Evolutionary conservation across 2,113 vertebrate species (phyloP).

Genomic region (Vimba vimba): DNA sequence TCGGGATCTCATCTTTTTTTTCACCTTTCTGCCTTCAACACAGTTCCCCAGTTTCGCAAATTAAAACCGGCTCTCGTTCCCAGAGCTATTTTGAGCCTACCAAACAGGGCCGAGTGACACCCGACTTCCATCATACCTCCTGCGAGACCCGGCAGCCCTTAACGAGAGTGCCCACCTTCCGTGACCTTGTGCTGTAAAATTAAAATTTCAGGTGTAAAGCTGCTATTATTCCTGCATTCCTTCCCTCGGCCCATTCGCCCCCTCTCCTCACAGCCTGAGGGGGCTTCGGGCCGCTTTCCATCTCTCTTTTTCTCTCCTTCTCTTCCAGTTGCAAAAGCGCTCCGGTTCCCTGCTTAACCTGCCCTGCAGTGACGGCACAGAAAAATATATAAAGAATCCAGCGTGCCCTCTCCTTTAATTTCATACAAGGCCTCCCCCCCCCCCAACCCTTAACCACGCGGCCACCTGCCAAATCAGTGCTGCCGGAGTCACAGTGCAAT

Average conservation of each 20-base stretch:
- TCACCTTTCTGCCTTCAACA: slow-evolving; percentile 38
- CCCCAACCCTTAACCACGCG: slow-evolving; percentile 18
- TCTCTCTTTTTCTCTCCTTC: slow-evolving; percentile 33
- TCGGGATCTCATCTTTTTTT: slow-evolving; percentile 54
- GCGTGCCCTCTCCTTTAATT: slow-evolving; percentile 52
- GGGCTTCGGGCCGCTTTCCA: slow-evolving; percentile 42
- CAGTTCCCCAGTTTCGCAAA: slow-evolving; percentile 49
- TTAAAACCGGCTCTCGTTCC: slow-evolving; percentile 54
- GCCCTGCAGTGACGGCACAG: slow-evolving; percentile 51
- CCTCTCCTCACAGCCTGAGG: slow-evolving; percentile 51
- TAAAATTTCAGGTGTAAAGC: slow-evolving; percentile 63
- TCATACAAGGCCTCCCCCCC: slow-evolving; percentile 49
- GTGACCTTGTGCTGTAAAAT: slow-evolving; percentile 60
- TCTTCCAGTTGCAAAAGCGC: slow-evolving; percentile 1
- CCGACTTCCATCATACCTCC: slow-evolving; percentile 59
- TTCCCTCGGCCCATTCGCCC: neutral
- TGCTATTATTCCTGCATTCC: slow-evolving; percentile 34
- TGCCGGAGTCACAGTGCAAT: slow-evolving; percentile 42
- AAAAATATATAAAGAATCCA: slow-evolving; percentile 51
- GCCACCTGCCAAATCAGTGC: slow-evolving; percentile 47
- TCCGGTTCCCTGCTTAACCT: slow-evolving; percentile 29
- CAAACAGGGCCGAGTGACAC: slow-evolving; percentile 53
- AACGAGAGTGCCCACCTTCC: slow-evolving; percentile 57
- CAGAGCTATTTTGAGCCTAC: slow-evolving; percentile 58
- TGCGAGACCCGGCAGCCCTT: slow-evolving; percentile 53